A percentile compares a stretch with the other conserved stretches of the same genome.
Evolutionary conservation across 2,113 vertebrate species (phyloP).

Genomic region (Propithecus coquereli): DNA sequence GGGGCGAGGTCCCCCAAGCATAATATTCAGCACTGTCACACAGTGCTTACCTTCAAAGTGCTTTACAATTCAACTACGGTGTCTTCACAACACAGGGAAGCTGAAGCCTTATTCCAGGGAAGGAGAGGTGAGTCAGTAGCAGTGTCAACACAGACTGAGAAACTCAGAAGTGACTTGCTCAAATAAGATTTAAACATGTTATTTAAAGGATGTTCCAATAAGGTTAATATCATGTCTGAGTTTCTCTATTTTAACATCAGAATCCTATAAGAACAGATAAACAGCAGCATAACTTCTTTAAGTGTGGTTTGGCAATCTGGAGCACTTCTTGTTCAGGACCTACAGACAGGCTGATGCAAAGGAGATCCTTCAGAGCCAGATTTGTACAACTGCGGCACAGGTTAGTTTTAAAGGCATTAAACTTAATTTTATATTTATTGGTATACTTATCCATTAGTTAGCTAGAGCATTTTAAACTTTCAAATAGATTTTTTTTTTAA

Average conservation of each 20-base stretch:
- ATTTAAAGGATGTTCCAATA: not conserved
- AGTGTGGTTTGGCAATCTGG: not conserved
- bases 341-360: not conserved
- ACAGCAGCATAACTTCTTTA: conserved; percentile 33
- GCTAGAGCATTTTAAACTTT: conserved; percentile 35
- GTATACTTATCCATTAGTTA: not conserved
- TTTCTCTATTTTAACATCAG: not conserved
- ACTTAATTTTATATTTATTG: conserved; percentile 8
- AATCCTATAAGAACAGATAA: not conserved
- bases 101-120: not conserved
- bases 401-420: not conserved
- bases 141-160: not conserved
- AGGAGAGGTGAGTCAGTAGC: conserved; percentile 41
- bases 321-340: not conserved
- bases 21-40: conserved; percentile 28
- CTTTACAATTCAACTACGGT: not conserved
- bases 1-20: not conserved
- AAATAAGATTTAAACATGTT: not conserved
- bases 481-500: not conserved
- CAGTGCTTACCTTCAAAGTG: conserved; percentile 69
- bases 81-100: not conserved
- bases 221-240: not conserved
- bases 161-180: not conserved
- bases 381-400: not conserved
- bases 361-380: not conserved